These are phyloP conservation scores for Oscheius sp. DNA, from an alignment of 2,888 invertebrate species.

Conservation along the genomic window DNA sequence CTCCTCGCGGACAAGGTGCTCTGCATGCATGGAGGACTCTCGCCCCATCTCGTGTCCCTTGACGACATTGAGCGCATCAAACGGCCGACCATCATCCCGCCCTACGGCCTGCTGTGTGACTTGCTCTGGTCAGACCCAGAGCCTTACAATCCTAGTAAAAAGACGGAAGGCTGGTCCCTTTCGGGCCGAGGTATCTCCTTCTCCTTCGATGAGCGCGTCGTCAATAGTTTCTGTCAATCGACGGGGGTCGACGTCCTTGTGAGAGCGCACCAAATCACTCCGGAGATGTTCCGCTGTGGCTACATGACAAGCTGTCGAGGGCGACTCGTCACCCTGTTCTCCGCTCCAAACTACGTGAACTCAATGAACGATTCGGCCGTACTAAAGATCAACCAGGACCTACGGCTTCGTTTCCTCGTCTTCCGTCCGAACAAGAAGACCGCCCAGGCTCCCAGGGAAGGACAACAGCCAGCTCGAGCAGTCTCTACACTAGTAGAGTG, in stretches of 20 bases:
- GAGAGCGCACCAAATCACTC: constrained; percentile 88
- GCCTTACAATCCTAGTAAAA: constrained; percentile 64
- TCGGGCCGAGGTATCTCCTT: constrained; percentile 89
- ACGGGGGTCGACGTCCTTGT: constrained; percentile 97
- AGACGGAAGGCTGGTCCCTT: constrained; percentile 26
- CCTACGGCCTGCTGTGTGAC: constrained; percentile 90
- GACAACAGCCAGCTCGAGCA: too few relatives aligned
- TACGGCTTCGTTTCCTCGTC: constrained; percentile 22
- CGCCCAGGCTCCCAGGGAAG: too few relatives aligned
- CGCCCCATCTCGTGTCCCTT: constrained; percentile 55
- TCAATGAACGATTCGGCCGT: constrained; percentile 34
- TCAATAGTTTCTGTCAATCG: constrained; percentile 92
- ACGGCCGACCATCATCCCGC: constrained; percentile 32
- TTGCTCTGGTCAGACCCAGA: constrained; percentile 87
- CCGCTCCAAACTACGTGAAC: constrained; percentile 85
- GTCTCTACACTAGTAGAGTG: too few relatives aligned
- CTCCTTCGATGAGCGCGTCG: constrained; percentile 96
- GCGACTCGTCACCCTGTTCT: constrained; percentile 95
- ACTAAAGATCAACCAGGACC: constrained; percentile 14
- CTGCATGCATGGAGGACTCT: constrained; percentile 69
- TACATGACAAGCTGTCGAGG: constrained; percentile 99
- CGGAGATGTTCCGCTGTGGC: constrained; percentile 88
- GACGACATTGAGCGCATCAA: constrained; percentile 50
- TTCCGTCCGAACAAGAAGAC: constrained; percentile 20
- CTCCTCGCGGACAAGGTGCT: constrained; percentile 56